Conservation (phyloP, 2,797 vertebrate genomes). For the Cuculus canorus region DNA sequence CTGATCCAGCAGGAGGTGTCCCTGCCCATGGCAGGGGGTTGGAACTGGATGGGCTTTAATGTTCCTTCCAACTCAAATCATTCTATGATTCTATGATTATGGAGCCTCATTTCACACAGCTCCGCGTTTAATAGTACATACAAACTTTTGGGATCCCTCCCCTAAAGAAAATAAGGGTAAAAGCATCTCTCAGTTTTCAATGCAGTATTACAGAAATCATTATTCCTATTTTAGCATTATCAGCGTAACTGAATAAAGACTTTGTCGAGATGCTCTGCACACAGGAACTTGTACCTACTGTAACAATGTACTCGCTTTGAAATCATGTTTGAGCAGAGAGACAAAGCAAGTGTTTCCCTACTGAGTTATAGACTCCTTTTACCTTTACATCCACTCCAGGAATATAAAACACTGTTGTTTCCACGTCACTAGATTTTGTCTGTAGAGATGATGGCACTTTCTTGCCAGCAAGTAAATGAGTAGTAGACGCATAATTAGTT, state of each 20-base stretch:
- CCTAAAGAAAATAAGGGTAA: not conserved
- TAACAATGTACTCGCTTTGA: not conserved
- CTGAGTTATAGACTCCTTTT: not conserved
- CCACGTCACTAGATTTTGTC: conserved; percentile 92
- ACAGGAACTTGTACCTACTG: not conserved
- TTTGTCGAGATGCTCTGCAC: not conserved
- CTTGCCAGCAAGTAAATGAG: conserved; percentile 91
- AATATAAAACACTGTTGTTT: conserved; percentile 98
- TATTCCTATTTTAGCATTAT: not conserved
- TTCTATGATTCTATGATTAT: no score
- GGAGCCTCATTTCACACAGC: not conserved
- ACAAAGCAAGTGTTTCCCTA: not conserved
- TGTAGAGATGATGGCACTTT: conserved; percentile 94
- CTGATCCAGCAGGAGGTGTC: no score
- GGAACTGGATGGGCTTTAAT: no score
- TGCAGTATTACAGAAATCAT: not conserved
- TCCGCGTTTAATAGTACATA: not conserved
- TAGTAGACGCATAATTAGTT: conserved; percentile 90
- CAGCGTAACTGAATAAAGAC: not conserved
- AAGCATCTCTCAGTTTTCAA: not conserved
- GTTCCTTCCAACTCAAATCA: no score
- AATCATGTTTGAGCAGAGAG: not conserved
- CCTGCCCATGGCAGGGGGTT: no score
- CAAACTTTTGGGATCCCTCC: not conserved
- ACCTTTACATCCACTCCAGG: conserved; percentile 99